These are phyloP conservation scores for Nasonia oneida DNA, from an alignment of 2,888 invertebrate genomes.

Conservation along the genomic window DNA sequence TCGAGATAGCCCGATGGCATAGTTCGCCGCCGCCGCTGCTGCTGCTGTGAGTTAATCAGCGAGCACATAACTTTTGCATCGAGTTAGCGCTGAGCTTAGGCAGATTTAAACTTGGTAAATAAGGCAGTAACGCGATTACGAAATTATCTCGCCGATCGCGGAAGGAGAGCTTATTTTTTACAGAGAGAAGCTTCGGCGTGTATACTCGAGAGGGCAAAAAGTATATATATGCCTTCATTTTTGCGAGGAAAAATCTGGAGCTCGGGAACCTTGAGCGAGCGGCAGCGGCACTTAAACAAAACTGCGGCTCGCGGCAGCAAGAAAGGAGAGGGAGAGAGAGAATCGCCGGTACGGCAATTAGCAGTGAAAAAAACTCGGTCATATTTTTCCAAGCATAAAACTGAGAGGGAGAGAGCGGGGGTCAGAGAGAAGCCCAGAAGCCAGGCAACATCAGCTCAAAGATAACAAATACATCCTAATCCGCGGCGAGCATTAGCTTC, in stretches of 20 bases:
- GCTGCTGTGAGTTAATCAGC: constrained; percentile 15
- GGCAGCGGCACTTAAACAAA: not conserved
- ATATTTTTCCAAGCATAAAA: constrained; percentile 40
- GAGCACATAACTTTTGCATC: constrained; percentile 21
- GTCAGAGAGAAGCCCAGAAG: not conserved
- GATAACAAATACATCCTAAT: constrained; percentile 57
- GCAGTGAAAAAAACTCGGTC: constrained; percentile 13
- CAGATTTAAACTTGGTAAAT: constrained; percentile 31
- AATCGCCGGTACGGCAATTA: constrained; percentile 14
- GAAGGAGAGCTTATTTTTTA: not conserved
- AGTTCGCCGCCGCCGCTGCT: not conserved
- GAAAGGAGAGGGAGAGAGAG: not conserved
- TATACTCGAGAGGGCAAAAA: not conserved
- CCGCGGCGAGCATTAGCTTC: constrained; percentile 38
- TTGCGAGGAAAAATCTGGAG: not conserved
- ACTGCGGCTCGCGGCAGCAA: not conserved
- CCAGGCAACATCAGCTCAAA: constrained; percentile 27
- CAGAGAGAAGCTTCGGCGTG: not conserved
- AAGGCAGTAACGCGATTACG: not conserved
- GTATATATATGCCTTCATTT: not conserved
- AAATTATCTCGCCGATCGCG: not conserved
- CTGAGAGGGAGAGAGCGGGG: not conserved
- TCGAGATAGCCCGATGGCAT: constrained; percentile 10
- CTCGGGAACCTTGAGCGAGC: not conserved
- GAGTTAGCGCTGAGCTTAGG: constrained; percentile 24